Base-by-base conservation (phyloP, 2,113 vertebrate genomes). In the Climacteris rufus region DNA sequence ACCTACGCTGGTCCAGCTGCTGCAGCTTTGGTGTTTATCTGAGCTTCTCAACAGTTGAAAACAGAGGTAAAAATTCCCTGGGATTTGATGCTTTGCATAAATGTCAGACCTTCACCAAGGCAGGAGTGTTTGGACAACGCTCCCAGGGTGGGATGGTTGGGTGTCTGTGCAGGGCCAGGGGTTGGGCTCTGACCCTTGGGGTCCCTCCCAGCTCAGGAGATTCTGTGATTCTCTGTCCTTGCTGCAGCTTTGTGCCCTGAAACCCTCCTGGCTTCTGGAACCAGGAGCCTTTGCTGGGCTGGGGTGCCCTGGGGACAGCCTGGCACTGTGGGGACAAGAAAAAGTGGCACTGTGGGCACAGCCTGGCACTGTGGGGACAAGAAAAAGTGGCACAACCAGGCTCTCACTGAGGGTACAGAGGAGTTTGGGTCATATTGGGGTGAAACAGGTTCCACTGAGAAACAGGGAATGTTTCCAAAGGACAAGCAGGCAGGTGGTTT, bases 401-500 rank as follows among this genome's bases (percentile, higher is more conserved):
- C 24, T 31, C 71, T 19, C 59, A 0, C 2, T 39, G 19, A 1
- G 23, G 33, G 28, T 2, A 2, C 0, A 2, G 49, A 21, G 14
- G 19, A 13, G 13, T 49, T 47, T 2, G 13, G 33, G 40, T 22
- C 1, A 0, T 1, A 0, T 4, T 9, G 27, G 23, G 19, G 42
- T 30, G 49, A 10, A 19, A 8, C 22, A 6, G 6, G 2, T 23
- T 27, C 35, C 28, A 1, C 40, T 35, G 12, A 10, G 52, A 30
- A 33, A 1, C 0, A 1, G 39, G 71, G 61, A 15, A 4, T 10
- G 1, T 75, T 83, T 27, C 56, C 1, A n/a, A 3, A 12, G 56
- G 20, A 9, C 33, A 3, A 4, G 17, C 15, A 6, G 61, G 54
- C 13, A 13, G 23, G 13, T 1, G 25, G 25, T 25, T 6, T 6